Base-by-base conservation (phyloP, 2,888 invertebrate species). In the Piscicola geometra region DNA sequence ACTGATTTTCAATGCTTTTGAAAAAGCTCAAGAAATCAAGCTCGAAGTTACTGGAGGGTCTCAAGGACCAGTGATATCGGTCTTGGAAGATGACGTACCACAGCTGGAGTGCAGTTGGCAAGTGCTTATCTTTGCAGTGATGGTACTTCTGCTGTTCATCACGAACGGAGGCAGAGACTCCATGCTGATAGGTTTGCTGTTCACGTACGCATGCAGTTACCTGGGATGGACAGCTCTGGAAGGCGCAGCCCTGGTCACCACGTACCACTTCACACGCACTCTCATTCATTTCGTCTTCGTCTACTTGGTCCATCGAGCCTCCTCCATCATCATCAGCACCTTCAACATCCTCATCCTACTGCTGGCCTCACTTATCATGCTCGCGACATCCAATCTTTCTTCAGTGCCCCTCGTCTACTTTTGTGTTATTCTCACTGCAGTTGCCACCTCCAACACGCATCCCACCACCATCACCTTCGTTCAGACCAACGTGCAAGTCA, bases 181-280 rank as follows among this genome's bases (percentile, higher is more conserved):
- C 15, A 47, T 76, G 36, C 30, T 76, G 21, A 36, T 64, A 21
- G 76, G 76, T 50, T 67, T 76, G 21, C 67, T 76, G 30, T 76
- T n/a, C 30, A 76, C 72, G 0, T 64, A 72, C 67, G 25, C 71
- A 0, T 30, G 71, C 41, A 36, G 35, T n/a, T 74, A 41, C 30
- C 36, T 76, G 28, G 47, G 50, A 18, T 76, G 76, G 76, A 64
- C 36, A 25, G 15, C 71, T 5, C 15, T 21, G 1, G n/a, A 28
- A 15, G 76, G 76, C 0, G 71, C 76, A 25, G 28, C 33, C 18
- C 32, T 76, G 33, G 72, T 76, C 5, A 76, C 76, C 25, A 25
- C 41, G 15, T 76, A 76, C 30, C 76, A 76, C 52, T 33, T 76
- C 28, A 67, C 72, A 0, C 71, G 76, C 32, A 64, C 71, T n/a